Base-by-base conservation (phyloP, 2,113 vertebrate species). In the Mohoua ochrocephala region DNA sequence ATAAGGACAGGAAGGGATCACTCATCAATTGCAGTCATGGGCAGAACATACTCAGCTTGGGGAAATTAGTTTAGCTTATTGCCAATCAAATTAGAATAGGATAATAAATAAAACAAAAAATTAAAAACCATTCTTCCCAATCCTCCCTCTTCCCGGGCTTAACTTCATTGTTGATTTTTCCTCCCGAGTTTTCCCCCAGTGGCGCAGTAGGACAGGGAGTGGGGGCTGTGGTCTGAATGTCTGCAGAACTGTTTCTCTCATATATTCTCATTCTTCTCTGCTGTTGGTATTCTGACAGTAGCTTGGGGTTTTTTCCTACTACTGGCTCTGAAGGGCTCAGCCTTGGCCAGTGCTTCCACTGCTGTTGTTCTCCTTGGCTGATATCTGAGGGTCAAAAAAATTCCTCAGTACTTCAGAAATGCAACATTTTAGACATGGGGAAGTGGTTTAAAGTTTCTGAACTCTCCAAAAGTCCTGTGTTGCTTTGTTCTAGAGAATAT, bases 291-390 rank as follows among this genome's bases (percentile, higher is more conserved):
- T 86, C 9, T 0, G 1, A 13, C 4, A 69, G 8, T 35, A 68
- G n/a, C 23, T 14, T 2, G 3, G 1, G 0, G 0, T 12, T 68
- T 53, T 68, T 61, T 9, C 13, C 35, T 44, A 5, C 35, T 23
- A 12, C 23, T 28, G 3, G 17, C 19, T 18, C n/a, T 91, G 52
- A 33, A 33, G 31, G n/a, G 3, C 5, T 79, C 10, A 73, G 15
- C 16, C 27, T 50, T 50, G 19, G 5, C 15, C 78, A 68, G 16
- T 15, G 11, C 6, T 65, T 41, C 24, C 35, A n/a, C 35, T 65
- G 19, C 10, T 41, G 15, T 15, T 47, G 18, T 23, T 47, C 33
- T 31, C 26, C n/a, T 41, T 41, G 19, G 20, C 19, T 41, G 19
- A 20, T 75, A 52, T 19, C 24, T n/a, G 15, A 65, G 15, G 8